Percentiles rank a stretch among this genome's conserved stretches.
Evolutionary conservation across 2,888 invertebrate genomes (phyloP).

Genomic region (Pogonocherus hispidulus): DNA sequence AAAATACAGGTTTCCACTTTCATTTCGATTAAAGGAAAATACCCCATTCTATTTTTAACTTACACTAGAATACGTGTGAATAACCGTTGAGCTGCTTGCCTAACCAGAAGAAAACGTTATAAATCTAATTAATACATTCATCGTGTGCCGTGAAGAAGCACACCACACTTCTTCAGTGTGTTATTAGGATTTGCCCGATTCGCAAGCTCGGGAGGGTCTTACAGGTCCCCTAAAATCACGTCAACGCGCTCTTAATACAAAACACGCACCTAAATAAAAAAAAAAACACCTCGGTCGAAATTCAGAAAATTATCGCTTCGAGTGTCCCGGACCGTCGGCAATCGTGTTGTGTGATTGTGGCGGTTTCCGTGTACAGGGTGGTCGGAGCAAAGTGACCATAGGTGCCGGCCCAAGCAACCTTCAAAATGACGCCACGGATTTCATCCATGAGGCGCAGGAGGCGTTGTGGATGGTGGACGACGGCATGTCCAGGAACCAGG

Average conservation of each 20-base stretch:
- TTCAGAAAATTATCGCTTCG: too few relatives aligned
- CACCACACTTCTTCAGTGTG: conserved; percentile 22
- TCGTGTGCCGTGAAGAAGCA: conserved; percentile 3
- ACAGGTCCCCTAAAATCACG: neutral
- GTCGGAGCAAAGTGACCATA: conserved; percentile 57
- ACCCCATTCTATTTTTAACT: too few relatives aligned
- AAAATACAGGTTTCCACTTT: too few relatives aligned
- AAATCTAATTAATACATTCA: conserved; percentile 26
- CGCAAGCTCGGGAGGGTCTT: neutral
- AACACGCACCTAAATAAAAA: too few relatives aligned
- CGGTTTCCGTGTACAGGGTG: conserved; percentile 9
- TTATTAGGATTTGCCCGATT: conserved; percentile 9
- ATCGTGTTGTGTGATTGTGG: conserved; percentile 15
- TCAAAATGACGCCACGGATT: conserved; percentile 65
- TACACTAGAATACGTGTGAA: too few relatives aligned
- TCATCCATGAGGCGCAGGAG: conserved; percentile 63
- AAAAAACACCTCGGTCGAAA: too few relatives aligned
- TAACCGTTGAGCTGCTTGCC: neutral
- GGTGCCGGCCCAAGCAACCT: conserved; percentile 73
- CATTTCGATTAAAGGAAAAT: too few relatives aligned
- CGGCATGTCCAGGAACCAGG: conserved; percentile 70
- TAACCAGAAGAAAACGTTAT: conserved; percentile 24
- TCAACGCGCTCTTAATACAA: too few relatives aligned
- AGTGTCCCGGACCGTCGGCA: neutral
- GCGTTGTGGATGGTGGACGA: conserved; percentile 68